phyloP scores from a whole-genome alignment of 1,140 invertebrate species.

The Acromyrmex heyeri region DNA sequence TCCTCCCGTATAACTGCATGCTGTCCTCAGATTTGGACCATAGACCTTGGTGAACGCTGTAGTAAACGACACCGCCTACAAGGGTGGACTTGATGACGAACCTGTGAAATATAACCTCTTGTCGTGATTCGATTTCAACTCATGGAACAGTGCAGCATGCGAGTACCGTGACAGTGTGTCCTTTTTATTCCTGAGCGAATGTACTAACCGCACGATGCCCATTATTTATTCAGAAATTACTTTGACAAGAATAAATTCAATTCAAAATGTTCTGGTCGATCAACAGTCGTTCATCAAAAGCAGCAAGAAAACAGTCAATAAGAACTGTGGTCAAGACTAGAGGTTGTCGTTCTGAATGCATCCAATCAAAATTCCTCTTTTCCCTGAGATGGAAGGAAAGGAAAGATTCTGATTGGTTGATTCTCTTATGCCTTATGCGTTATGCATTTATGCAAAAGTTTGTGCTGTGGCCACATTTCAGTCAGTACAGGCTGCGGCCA shows the following conservation, averaged over 20 bases:
- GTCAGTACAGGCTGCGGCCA: no score
- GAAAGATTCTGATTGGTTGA: no score
- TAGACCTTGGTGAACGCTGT: conserved; percentile 79
- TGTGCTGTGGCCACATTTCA: no score
- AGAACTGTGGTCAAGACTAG: no score
- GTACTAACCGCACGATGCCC: conserved; percentile 68
- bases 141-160: neutral
- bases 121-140: neutral
- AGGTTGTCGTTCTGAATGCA: no score
- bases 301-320: no score
- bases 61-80: conserved; percentile 80
- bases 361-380: no score
- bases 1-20: conserved; percentile 78
- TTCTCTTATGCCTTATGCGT: no score
- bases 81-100: conserved; percentile 79
- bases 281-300: no score
- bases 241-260: neutral
- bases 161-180: conserved; percentile 39
- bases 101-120: conserved; percentile 73
- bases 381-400: no score
- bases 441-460: no score
- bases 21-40: conserved; percentile 82
- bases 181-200: conserved; percentile 36
- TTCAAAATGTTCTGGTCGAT: neutral
- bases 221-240: conserved; percentile 57